These are phyloP conservation scores for Caenorhabditis japonica DNA, from an alignment of 2,888 invertebrate genomes.

Conservation along the genomic window DNA sequence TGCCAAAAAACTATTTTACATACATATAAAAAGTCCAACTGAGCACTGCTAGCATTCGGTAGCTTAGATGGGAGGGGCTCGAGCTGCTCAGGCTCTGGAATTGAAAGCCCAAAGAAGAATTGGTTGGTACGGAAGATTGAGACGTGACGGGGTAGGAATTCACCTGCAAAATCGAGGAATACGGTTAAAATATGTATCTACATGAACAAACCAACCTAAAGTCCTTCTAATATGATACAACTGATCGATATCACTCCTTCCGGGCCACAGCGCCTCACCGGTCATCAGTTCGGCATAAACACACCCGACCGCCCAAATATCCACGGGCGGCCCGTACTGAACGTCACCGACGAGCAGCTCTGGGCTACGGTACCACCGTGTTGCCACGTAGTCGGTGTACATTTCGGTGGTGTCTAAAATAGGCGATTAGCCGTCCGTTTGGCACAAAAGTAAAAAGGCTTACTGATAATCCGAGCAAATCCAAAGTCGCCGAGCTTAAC, in stretches of 20 bases:
- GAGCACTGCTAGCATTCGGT: constrained; percentile 83
- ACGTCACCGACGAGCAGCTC: constrained; percentile 97
- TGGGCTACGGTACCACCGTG: constrained; percentile 90
- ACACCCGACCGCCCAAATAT: constrained; percentile 95
- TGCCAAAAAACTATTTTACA: constrained; percentile 4
- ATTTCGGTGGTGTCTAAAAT: constrained; percentile 89
- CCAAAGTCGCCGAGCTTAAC: constrained; percentile 99
- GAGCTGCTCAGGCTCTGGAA: constrained; percentile 89
- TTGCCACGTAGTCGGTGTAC: constrained; percentile 99
- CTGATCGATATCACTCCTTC: constrained; percentile 98
- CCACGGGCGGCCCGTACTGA: constrained; percentile 84
- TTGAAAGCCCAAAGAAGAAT: constrained; percentile 90
- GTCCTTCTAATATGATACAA: constrained; percentile 94
- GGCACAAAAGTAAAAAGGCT: too few relatives aligned
- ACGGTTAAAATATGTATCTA: background rate
- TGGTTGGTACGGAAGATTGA: constrained; percentile 95
- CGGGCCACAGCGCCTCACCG: constrained; percentile 93
- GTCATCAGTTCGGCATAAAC: constrained; percentile 80
- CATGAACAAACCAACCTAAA: constrained; percentile 82
- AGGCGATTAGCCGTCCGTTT: too few relatives aligned
- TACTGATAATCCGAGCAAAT: constrained; percentile 91
- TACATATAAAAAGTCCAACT: constrained; percentile 89
- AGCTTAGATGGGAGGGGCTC: constrained; percentile 90
- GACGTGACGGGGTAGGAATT: constrained; percentile 92
- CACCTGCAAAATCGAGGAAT: constrained; percentile 81